Percentiles rank a stretch among this genome's conserved stretches.
Evolutionary conservation across 2,797 vertebrate species (phyloP).

Genomic region (Sylvilagus floridanus): DNA sequence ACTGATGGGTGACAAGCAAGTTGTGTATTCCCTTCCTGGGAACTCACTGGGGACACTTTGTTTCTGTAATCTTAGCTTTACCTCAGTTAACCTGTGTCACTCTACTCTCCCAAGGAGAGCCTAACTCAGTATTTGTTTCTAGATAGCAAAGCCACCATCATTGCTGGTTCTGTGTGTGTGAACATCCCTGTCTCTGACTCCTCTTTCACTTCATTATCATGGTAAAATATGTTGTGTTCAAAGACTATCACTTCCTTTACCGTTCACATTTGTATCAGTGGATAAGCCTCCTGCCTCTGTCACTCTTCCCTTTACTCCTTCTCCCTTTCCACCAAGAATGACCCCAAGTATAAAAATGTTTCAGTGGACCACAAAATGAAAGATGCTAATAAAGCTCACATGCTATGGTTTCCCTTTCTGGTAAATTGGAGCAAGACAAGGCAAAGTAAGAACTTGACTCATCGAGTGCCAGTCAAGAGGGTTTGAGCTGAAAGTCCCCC

Average conservation of each 20-base stretch:
- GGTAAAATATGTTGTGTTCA: conserved; percentile 49
- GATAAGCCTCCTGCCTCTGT: conserved; percentile 30
- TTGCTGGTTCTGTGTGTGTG: conserved; percentile 66
- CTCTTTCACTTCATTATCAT: conserved; percentile 71
- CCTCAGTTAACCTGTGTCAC: conserved; percentile 55
- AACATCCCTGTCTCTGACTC: conserved; percentile 42
- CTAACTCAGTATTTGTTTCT: conserved; percentile 47
- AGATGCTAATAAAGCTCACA: conserved; percentile 23
- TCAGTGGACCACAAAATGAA: conserved; percentile 4
- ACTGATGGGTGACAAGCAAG: conserved; percentile 54
- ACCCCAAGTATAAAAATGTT: conserved; percentile 51
- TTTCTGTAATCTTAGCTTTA: conserved; percentile 64
- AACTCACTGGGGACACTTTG: conserved; percentile 58
- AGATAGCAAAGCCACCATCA: conserved; percentile 52
- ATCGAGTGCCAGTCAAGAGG: neutral
- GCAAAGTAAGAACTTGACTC: conserved; percentile 28
- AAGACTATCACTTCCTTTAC: conserved; percentile 46
- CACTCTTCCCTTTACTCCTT: conserved; percentile 58
- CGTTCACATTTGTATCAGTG: conserved; percentile 6
- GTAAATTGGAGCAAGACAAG: conserved; percentile 45
- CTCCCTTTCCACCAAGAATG: conserved; percentile 42
- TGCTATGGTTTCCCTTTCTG: conserved; percentile 46
- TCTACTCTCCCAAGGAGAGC: conserved; percentile 52
- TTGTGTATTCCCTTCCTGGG: conserved; percentile 73
- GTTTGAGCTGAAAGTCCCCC: neutral